These are phyloP conservation scores for Poecilus cupreus DNA, from an alignment of 2,888 invertebrate genomes.

Conservation along the genomic window DNA sequence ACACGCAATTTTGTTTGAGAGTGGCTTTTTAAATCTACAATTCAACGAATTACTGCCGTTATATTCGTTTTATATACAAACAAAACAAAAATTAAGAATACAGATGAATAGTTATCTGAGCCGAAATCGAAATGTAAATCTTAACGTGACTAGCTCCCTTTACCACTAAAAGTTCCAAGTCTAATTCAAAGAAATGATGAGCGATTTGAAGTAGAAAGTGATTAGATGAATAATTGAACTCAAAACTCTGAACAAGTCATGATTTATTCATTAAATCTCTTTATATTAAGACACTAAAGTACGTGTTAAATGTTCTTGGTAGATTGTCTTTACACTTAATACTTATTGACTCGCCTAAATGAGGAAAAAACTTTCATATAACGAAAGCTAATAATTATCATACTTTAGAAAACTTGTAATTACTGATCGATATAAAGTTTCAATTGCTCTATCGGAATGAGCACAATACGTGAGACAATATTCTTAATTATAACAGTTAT, in stretches of 20 bases:
- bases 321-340: slow-evolving; percentile 16
- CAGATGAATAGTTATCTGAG: too few relatives aligned
- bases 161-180: background rate
- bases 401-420: slow-evolving; percentile 13
- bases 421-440: slow-evolving; percentile 1
- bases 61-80: too few relatives aligned
- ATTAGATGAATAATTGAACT: slow-evolving; percentile 32
- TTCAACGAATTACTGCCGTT: too few relatives aligned
- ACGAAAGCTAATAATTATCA: slow-evolving; percentile 20
- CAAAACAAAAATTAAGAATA: too few relatives aligned
- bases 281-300: slow-evolving; percentile 17
- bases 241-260: slow-evolving; percentile 9
- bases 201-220: slow-evolving; percentile 24
- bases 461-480: too few relatives aligned
- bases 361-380: slow-evolving; percentile 25
- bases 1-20: too few relatives aligned
- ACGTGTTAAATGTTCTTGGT: slow-evolving; percentile 17
- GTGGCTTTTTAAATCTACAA: too few relatives aligned
- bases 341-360: slow-evolving; percentile 11
- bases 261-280: slow-evolving; percentile 29
- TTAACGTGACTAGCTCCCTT: too few relatives aligned
- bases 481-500: background rate
- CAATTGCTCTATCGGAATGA: background rate
- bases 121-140: too few relatives aligned
- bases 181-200: background rate